Percentiles rank a stretch among this genome's conserved stretches.
Evolutionary conservation across 37 sponge, comb jelly and placozoan genomes (phyloP).

Genomic region (Halichondria panicea): DNA sequence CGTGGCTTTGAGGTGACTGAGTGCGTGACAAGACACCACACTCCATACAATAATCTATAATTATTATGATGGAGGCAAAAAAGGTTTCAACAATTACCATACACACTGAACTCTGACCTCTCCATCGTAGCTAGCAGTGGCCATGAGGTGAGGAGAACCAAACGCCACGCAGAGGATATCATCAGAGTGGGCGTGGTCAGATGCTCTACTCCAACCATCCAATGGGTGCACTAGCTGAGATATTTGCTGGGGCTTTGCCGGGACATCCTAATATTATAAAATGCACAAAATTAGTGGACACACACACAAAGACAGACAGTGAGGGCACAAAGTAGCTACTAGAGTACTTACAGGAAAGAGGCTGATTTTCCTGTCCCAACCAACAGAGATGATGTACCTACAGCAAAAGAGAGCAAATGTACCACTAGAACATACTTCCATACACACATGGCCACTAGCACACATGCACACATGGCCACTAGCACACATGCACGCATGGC

Average conservation of each 20-base stretch:
- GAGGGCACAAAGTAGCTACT: neutral
- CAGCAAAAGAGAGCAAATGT: neutral
- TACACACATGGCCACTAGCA: neutral
- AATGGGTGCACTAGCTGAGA: constrained; percentile 28
- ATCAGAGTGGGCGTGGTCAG: constrained; percentile 64
- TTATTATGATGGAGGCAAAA: neutral
- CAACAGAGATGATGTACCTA: constrained; percentile 87
- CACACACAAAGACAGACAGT: no score
- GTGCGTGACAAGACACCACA: constrained; percentile 70
- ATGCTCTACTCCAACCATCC: constrained; percentile 27
- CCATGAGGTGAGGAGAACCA: constrained; percentile 69
- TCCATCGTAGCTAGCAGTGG: constrained; percentile 89
- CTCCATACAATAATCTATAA: constrained; percentile 75
- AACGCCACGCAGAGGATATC: constrained; percentile 81
- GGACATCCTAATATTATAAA: constrained; percentile 28
- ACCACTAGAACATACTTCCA: neutral
- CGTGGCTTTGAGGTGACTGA: constrained; percentile 47
- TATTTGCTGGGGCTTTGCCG: constrained; percentile 10
- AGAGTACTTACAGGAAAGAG: constrained; percentile 75
- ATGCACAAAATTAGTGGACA: neutral
- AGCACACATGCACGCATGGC: no score
- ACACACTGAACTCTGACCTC: constrained; percentile 51
- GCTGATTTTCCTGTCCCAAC: constrained; percentile 88
- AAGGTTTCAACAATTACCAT: neutral
- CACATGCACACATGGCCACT: neutral